These are phyloP conservation scores for Chelon auratus DNA, from an alignment of 2,797 vertebrate species.

Conservation along the genomic window DNA sequence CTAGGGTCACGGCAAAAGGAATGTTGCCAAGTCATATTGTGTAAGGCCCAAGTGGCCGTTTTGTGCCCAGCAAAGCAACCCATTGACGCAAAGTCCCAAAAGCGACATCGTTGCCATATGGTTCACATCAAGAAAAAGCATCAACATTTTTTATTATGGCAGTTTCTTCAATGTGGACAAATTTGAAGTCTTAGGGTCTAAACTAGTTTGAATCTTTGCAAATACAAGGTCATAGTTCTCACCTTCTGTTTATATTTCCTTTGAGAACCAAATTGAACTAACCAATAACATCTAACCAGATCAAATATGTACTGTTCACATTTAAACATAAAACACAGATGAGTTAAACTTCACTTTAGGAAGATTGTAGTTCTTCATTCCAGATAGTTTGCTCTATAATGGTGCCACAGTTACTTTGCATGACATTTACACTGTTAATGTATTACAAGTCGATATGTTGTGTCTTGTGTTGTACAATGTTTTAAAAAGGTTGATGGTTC, in stretches of 20 bases:
- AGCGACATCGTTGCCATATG: constrained; percentile 18
- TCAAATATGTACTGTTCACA: not conserved
- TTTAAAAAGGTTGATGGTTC: not conserved
- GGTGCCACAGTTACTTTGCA: not conserved
- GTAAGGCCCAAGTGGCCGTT: constrained; percentile 46
- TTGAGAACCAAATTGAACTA: not conserved
- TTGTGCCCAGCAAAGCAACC: constrained; percentile 29
- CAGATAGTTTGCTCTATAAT: not conserved
- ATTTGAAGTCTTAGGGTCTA: not conserved
- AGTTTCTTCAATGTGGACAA: not conserved
- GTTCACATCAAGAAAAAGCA: constrained; percentile 1
- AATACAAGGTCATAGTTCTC: not conserved
- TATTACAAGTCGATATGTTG: not conserved
- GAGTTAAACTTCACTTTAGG: not conserved
- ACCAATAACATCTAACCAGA: not conserved
- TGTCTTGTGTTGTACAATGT: not conserved
- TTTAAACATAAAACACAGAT: not conserved
- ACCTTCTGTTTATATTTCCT: no score
- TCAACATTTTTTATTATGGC: not conserved
- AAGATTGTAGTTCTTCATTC: no score
- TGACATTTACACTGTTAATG: not conserved
- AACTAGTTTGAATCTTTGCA: no score
- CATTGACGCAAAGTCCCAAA: constrained; percentile 15
- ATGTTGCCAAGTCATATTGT: constrained; percentile 81
- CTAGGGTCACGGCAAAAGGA: constrained; percentile 79